phyloP scores from a whole-genome alignment of 1,140 invertebrate species.

The Lasioglossum albipes region DNA sequence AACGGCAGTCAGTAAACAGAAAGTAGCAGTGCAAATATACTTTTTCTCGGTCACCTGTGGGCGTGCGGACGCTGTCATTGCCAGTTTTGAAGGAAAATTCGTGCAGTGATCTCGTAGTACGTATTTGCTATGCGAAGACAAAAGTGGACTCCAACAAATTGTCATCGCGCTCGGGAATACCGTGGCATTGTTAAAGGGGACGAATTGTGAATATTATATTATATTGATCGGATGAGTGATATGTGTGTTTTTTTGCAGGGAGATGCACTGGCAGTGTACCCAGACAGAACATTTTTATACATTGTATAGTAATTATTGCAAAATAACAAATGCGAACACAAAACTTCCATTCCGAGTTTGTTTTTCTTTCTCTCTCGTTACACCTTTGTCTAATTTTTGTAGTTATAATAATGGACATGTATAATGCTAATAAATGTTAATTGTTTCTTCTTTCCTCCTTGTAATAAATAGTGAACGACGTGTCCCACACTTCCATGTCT shows the following conservation, averaged over 20 bases:
- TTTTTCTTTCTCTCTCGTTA: conserved; percentile 66
- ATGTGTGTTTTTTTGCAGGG: conserved; percentile 10
- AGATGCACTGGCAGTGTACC: background rate
- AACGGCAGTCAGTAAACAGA: too few relatives aligned
- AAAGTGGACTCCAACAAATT: conserved; percentile 34
- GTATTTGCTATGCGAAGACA: conserved; percentile 8
- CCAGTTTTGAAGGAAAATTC: conserved; percentile 28
- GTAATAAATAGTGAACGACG: conserved; percentile 44
- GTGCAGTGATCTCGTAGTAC: conserved; percentile 45
- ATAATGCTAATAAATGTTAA: conserved; percentile 77
- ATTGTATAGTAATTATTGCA: conserved; percentile 40
- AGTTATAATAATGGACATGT: conserved; percentile 70
- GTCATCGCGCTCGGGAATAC: background rate
- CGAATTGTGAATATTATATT: conserved; percentile 12
- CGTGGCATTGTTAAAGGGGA: conserved; percentile 11
- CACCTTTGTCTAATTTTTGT: conserved; percentile 71
- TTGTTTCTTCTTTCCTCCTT: conserved; percentile 66
- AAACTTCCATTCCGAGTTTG: conserved; percentile 61
- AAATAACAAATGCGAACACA: conserved; percentile 56
- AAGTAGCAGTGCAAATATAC: too few relatives aligned
- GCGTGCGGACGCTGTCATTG: conserved; percentile 18
- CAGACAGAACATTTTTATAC: conserved; percentile 31
- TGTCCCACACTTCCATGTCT: conserved; percentile 12
- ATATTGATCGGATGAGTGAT: conserved; percentile 21
- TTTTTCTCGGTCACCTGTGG: too few relatives aligned